Percentiles rank a stretch among this genome's conserved stretches.
These are phyloP conservation scores for Glomeris marginata DNA, from an alignment of 2,888 invertebrate genomes.

Conservation along the genomic window DNA sequence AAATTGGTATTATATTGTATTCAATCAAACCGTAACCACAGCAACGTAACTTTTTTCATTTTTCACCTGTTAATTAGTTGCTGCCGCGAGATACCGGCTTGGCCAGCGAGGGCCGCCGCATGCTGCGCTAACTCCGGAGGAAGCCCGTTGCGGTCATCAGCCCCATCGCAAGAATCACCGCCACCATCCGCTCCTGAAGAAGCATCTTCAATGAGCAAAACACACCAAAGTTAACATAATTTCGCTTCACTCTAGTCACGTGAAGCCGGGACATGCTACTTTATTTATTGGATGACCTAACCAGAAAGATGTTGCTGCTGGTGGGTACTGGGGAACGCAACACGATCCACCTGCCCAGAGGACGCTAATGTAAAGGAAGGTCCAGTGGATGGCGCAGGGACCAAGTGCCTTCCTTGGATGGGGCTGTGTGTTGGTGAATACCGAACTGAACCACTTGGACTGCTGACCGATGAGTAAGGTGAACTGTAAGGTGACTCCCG, in stretches of 20 bases:
- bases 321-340: not conserved
- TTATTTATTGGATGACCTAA: not conserved
- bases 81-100: constrained; percentile 68
- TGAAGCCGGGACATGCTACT: not conserved
- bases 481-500: constrained; percentile 16
- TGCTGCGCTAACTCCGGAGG: constrained; percentile 27
- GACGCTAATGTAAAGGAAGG: not conserved
- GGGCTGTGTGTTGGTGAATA: constrained; percentile 17
- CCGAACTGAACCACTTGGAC: constrained; percentile 15
- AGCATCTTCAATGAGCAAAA: not conserved
- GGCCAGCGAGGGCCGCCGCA: constrained; percentile 39
- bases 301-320: not conserved
- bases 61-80: constrained; percentile 64
- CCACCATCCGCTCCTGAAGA: not conserved
- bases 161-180: constrained; percentile 13
- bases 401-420: constrained; percentile 13
- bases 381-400: not conserved
- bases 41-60: not conserved
- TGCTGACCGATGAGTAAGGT: constrained; percentile 16
- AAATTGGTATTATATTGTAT: constrained; percentile 16
- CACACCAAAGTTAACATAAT: not conserved
- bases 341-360: not conserved
- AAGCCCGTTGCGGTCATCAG: constrained; percentile 18
- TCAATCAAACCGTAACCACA: not conserved
- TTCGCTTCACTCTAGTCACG: not conserved